These are phyloP conservation scores for Falco biarmicus DNA, from an alignment of 2,797 vertebrate species.

Conservation along the genomic window DNA sequence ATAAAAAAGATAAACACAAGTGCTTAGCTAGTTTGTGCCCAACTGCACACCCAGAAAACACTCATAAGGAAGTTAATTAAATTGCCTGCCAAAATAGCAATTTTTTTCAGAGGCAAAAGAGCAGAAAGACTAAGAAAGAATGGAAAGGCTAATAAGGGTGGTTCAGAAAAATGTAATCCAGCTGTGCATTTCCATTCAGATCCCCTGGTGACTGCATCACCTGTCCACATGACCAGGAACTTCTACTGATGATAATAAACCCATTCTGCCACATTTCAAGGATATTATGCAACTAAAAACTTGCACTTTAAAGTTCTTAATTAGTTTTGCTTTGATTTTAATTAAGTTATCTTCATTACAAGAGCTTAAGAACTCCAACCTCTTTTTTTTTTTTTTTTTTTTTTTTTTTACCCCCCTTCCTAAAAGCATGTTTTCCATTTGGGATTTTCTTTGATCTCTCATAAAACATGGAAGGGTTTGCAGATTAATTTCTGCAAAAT, in stretches of 20 bases:
- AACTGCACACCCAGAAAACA: background rate
- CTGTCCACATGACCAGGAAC: background rate
- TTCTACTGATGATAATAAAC: background rate
- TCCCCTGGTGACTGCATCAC: background rate
- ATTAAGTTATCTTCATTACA: conserved; percentile 50
- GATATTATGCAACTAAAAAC: background rate
- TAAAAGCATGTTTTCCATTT: conserved; percentile 42
- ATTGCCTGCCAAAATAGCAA: background rate
- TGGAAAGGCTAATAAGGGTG: background rate
- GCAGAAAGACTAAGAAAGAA: background rate
- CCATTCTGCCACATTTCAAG: background rate
- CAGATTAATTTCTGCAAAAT: conserved; percentile 48
- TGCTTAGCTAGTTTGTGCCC: background rate
- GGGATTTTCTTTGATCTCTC: conserved; percentile 66
- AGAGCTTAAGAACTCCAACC: background rate
- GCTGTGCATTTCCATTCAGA: background rate
- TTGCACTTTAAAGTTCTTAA: conserved; percentile 34
- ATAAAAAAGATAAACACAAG: background rate
- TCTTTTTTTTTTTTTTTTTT: background rate
- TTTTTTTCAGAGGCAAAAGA: background rate
- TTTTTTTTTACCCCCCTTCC: background rate
- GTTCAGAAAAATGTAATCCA: background rate
- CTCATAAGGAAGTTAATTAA: background rate
- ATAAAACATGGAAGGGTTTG: conserved; percentile 18
- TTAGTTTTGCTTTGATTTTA: conserved; percentile 66